Percentiles rank a stretch among this genome's conserved stretches.
These are phyloP conservation scores for Melanaphis sacchari DNA, from an alignment of 1,140 invertebrate species.

Conservation along the genomic window DNA sequence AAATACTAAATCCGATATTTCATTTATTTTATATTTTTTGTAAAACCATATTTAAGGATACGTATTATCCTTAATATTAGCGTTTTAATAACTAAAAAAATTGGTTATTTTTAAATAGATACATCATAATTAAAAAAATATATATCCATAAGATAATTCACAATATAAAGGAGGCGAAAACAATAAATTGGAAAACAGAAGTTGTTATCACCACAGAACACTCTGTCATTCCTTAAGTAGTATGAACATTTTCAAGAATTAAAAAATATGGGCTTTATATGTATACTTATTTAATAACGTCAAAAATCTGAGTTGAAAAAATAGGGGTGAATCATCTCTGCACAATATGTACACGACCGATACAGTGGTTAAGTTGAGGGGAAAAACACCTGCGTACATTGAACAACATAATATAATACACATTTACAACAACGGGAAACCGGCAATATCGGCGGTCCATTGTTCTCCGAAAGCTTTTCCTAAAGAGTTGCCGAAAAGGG, in stretches of 20 bases:
- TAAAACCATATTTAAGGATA: no score
- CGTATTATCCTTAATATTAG: no score
- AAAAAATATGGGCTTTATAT: neutral
- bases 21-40: no score
- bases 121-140: no score
- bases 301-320: neutral
- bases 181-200: neutral
- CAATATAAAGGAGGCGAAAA: no score
- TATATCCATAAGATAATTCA: no score
- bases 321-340: neutral
- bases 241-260: neutral
- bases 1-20: no score
- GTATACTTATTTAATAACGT: no score
- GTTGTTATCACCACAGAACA: no score
- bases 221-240: no score
- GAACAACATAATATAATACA: neutral
- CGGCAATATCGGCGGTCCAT: neutral
- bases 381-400: neutral
- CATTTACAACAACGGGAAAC: neutral
- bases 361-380: neutral
- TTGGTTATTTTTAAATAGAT: no score
- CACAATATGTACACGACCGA: neutral
- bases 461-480: constrained; percentile 36
- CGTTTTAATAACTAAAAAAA: no score
- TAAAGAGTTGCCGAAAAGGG: neutral